phyloP scores from a whole-genome alignment of 1,140 invertebrate genomes.

The Octopus sinensis region DNA sequence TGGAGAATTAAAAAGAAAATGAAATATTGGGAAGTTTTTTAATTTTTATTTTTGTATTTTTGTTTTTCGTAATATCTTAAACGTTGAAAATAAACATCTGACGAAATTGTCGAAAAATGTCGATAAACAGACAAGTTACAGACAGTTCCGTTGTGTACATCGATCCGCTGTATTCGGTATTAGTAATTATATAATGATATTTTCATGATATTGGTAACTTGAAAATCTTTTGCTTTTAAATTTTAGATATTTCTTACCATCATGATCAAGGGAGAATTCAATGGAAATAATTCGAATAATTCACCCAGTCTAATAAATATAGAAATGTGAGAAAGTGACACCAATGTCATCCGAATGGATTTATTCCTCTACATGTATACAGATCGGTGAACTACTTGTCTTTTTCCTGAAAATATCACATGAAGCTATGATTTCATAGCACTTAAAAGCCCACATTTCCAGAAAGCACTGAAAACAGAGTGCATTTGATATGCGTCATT shows the following conservation, averaged over 20 bases:
- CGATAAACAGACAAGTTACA: too few relatives aligned
- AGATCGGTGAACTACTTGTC: neutral
- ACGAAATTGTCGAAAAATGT: too few relatives aligned
- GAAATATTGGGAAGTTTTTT: too few relatives aligned
- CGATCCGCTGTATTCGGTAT: neutral
- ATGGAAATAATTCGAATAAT: neutral
- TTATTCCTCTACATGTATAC: neutral
- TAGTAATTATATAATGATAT: neutral
- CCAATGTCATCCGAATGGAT: neutral
- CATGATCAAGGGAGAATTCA: neutral
- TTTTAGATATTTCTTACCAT: conserved; percentile 8
- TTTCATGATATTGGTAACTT: neutral
- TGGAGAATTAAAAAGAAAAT: too few relatives aligned
- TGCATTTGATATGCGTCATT: neutral
- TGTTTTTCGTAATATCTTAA: too few relatives aligned
- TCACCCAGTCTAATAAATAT: neutral
- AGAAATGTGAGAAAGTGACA: neutral
- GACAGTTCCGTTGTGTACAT: too few relatives aligned
- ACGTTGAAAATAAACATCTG: too few relatives aligned
- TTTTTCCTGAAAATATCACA: conserved; percentile 3
- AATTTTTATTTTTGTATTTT: too few relatives aligned
- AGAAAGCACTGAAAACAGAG: neutral
- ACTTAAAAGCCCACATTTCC: neutral
- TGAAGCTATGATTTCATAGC: neutral
- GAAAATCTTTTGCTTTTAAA: neutral